Percentiles rank a stretch among this genome's conserved stretches.
phyloP scores from a whole-genome alignment of 2,797 vertebrate species.

The Gallinago nigripennis region DNA sequence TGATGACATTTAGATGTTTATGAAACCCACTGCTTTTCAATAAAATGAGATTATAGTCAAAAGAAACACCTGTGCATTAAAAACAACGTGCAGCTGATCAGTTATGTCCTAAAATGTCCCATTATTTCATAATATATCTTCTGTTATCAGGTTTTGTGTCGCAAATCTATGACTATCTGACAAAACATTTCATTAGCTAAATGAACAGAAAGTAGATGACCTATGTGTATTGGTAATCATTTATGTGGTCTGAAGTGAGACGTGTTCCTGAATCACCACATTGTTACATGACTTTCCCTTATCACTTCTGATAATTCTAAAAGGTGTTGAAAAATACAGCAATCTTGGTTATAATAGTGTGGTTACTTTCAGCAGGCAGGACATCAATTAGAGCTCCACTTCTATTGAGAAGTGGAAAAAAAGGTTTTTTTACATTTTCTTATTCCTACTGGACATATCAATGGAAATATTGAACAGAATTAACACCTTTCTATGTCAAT shows the following conservation, averaged over 20 bases:
- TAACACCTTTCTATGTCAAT: background rate
- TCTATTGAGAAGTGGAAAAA: background rate
- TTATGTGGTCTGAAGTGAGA: background rate
- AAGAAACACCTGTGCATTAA: background rate
- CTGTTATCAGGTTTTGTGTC: background rate
- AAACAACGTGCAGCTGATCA: background rate
- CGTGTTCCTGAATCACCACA: background rate
- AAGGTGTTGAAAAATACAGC: background rate
- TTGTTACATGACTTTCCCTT: background rate
- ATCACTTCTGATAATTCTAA: background rate
- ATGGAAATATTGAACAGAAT: accelerated
- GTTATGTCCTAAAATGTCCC: background rate
- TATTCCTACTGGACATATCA: background rate
- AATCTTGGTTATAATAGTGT: background rate
- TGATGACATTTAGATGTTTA: conserved; percentile 22
- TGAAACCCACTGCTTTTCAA: background rate
- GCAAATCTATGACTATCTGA: conserved; percentile 23
- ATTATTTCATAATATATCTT: background rate
- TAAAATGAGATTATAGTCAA: background rate
- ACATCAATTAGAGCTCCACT: background rate
- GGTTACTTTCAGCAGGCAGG: background rate
- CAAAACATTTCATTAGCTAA: conserved; percentile 54
- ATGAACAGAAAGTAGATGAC: conserved; percentile 33
- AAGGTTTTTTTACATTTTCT: background rate
- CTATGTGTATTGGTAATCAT: background rate